phyloP scores from a whole-genome alignment of 92 coral and sea anemone genomes.

The Nematostella vectensis region DNA sequence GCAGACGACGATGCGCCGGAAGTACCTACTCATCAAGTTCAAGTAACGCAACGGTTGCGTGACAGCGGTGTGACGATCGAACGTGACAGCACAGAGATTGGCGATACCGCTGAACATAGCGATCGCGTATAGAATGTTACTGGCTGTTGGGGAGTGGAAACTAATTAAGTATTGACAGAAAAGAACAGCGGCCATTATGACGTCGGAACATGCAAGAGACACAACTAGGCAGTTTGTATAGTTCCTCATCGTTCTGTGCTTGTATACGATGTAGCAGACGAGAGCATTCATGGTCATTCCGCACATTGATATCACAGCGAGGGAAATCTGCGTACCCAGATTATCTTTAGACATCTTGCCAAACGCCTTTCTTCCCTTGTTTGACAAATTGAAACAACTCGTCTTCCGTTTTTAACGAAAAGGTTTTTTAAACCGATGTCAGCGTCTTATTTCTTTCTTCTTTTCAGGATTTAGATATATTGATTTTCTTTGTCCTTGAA shows the following conservation, averaged over 20 bases:
- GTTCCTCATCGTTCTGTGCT: constrained; percentile 56
- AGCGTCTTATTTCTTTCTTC: too few species aligned
- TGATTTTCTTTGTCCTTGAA: too few species aligned
- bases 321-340: constrained; percentile 21
- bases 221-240: constrained; percentile 78
- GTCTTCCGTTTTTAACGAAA: too few species aligned
- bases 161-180: constrained; percentile 60
- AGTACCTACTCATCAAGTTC: constrained; percentile 43
- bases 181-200: constrained; percentile 54
- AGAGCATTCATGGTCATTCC: constrained; percentile 42
- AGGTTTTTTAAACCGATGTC: too few species aligned
- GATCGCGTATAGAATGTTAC: constrained; percentile 54
- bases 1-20: constrained; percentile 35
- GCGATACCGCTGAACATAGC: constrained; percentile 69
- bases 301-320: constrained; percentile 34
- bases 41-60: constrained; percentile 58
- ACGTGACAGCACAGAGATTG: constrained; percentile 72
- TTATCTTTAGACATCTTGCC: too few species aligned
- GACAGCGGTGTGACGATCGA: constrained; percentile 72
- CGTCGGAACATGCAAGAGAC: constrained; percentile 72
- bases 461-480: too few species aligned
- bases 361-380: too few species aligned
- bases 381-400: too few species aligned
- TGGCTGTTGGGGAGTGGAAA: constrained; percentile 38
- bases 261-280: constrained; percentile 61